phyloP scores from a whole-genome alignment of 2,888 invertebrate genomes.

The Hedychridium roseum region DNA sequence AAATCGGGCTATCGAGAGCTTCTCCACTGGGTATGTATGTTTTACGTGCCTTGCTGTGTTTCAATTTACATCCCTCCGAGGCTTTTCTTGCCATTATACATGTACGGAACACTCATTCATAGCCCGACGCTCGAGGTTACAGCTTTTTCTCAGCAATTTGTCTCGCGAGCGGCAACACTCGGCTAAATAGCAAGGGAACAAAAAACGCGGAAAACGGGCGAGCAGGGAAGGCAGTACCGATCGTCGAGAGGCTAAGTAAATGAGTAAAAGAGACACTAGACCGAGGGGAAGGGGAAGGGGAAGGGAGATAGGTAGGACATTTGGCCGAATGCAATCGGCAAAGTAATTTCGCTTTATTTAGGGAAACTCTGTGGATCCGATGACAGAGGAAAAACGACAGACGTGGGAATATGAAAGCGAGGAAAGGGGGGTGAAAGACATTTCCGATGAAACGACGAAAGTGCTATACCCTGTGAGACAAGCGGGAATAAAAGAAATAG shows the following conservation, averaged over 20 bases:
- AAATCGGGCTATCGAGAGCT: too few relatives aligned
- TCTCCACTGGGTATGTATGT: too few relatives aligned
- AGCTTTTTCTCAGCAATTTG: slow-evolving; percentile 36
- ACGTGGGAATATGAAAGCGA: slow-evolving; percentile 6
- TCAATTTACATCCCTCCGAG: too few relatives aligned
- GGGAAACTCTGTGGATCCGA: slow-evolving; percentile 21
- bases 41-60: too few relatives aligned
- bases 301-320: slow-evolving; percentile 9
- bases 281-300: slow-evolving; percentile 4
- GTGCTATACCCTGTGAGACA: too few relatives aligned
- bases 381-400: slow-evolving; percentile 14
- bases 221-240: slow-evolving; percentile 21
- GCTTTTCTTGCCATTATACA: too few relatives aligned
- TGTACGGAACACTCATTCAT: slow-evolving; percentile 4
- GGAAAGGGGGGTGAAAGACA: slow-evolving; percentile 3
- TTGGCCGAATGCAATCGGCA: slow-evolving; percentile 32
- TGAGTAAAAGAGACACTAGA: slow-evolving; percentile 4
- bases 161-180: slow-evolving; percentile 31
- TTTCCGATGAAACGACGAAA: too few relatives aligned
- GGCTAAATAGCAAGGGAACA: slow-evolving; percentile 25
- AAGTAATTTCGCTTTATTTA: slow-evolving; percentile 37
- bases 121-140: slow-evolving; percentile 19
- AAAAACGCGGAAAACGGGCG: slow-evolving; percentile 13
- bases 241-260: slow-evolving; percentile 23
- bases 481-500: too few relatives aligned